Evolutionary conservation across 2,888 invertebrate genomes (phyloP).

Genomic region (Rosalia funebris): DNA sequence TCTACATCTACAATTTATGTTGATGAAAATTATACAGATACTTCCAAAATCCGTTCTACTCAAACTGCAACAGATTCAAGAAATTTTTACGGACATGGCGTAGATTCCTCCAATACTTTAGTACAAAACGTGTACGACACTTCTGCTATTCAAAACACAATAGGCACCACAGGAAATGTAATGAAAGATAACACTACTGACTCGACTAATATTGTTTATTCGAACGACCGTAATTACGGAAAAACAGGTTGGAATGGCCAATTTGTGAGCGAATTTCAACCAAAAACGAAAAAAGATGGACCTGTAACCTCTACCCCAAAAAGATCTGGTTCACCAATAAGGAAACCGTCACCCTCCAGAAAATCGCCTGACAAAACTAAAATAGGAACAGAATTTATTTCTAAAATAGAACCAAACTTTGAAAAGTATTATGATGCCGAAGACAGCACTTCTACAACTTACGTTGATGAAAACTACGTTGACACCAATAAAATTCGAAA

Average conservation of each 20-base stretch:
- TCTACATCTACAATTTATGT: constrained; percentile 22
- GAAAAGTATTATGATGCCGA: constrained; percentile 23
- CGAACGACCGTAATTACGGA: constrained; percentile 58
- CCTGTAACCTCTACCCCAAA: constrained; percentile 30
- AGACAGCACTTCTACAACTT: constrained; percentile 31
- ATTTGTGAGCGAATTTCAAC: constrained; percentile 55
- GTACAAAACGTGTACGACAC: constrained; percentile 57
- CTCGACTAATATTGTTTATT: constrained; percentile 56
- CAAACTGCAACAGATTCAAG: constrained; percentile 50
- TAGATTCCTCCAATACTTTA: constrained; percentile 50
- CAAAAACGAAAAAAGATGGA: constrained; percentile 27
- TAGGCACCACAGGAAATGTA: constrained; percentile 61
- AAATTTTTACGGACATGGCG: constrained; percentile 46
- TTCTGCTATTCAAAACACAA: constrained; percentile 57
- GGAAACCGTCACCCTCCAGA: constrained; percentile 17
- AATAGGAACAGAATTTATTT: constrained; percentile 5
- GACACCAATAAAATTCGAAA: constrained; percentile 52
- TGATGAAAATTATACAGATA: constrained; percentile 48
- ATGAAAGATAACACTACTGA: constrained; percentile 66
- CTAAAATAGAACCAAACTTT: neutral
- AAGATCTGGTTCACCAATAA: constrained; percentile 14
- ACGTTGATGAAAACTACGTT: constrained; percentile 54
- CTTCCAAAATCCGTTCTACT: constrained; percentile 47
- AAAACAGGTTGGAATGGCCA: constrained; percentile 61
- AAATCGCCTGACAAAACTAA: constrained; percentile 7